Evolutionary conservation across 2,797 vertebrate species (phyloP).

Genomic region (Siniperca scherzeri): DNA sequence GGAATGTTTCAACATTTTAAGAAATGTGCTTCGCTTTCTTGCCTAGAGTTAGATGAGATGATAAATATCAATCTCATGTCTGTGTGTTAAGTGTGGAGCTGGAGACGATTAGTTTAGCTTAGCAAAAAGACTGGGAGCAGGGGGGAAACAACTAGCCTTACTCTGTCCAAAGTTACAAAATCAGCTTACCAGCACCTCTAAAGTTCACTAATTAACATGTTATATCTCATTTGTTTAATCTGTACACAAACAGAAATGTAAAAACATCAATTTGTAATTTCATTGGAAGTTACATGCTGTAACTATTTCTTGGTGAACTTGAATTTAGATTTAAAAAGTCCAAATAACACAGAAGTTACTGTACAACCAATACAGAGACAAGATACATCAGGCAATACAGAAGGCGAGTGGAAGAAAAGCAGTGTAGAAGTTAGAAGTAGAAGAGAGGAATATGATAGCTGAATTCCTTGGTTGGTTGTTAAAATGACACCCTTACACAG

Average conservation of each 20-base stretch:
- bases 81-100: background rate
- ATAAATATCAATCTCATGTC: background rate
- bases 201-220: background rate
- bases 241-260: background rate
- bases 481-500: background rate
- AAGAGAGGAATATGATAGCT: background rate
- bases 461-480: background rate
- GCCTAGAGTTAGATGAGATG: background rate
- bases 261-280: background rate
- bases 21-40: background rate
- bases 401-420: background rate
- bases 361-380: background rate
- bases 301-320: background rate
- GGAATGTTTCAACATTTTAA: background rate
- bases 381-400: background rate
- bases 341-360: background rate
- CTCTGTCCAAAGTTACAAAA: background rate
- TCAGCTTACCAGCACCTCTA: background rate
- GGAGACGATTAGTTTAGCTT: slow-evolving; percentile 8
- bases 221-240: background rate
- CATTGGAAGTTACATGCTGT: background rate
- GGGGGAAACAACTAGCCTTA: background rate
- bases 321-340: background rate
- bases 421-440: background rate
- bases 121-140: background rate